Evolutionary conservation across 2,797 vertebrate species (phyloP).

Genomic region (Gila robusta): DNA sequence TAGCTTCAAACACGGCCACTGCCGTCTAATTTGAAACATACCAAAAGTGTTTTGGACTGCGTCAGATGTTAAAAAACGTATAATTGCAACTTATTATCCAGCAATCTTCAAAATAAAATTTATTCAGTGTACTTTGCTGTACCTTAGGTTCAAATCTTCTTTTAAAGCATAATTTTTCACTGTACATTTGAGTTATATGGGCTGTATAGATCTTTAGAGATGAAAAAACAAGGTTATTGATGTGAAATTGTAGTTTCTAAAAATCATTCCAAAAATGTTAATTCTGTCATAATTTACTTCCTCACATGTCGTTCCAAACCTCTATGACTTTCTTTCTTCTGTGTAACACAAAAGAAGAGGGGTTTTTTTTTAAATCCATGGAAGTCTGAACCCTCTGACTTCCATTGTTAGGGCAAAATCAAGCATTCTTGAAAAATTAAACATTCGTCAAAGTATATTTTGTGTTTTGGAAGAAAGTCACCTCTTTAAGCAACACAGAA

Average conservation of each 20-base stretch:
- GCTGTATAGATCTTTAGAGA: not conserved
- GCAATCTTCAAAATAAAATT: not conserved
- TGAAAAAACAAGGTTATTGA: not conserved
- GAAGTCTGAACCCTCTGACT: not conserved
- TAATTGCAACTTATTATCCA: not conserved
- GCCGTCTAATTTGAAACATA: not conserved
- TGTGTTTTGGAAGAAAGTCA: not conserved
- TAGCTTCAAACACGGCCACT: not conserved
- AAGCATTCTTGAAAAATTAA: not conserved
- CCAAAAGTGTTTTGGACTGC: not conserved
- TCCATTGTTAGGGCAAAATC: not conserved
- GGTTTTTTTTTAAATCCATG: not conserved
- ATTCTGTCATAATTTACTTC: not conserved
- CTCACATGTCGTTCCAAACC: not conserved
- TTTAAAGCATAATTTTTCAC: not conserved
- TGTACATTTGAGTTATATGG: not conserved
- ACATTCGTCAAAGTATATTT: not conserved
- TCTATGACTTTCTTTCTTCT: not conserved
- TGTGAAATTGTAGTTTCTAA: not conserved
- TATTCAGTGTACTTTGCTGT: not conserved
- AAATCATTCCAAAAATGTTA: not conserved
- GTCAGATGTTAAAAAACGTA: constrained; percentile 14
- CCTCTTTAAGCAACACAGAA: not conserved
- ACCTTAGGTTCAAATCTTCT: not conserved
- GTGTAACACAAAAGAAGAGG: not conserved